Evolutionary conservation across 2,888 invertebrate species (phyloP).

Genomic region (Apeira syringaria): DNA sequence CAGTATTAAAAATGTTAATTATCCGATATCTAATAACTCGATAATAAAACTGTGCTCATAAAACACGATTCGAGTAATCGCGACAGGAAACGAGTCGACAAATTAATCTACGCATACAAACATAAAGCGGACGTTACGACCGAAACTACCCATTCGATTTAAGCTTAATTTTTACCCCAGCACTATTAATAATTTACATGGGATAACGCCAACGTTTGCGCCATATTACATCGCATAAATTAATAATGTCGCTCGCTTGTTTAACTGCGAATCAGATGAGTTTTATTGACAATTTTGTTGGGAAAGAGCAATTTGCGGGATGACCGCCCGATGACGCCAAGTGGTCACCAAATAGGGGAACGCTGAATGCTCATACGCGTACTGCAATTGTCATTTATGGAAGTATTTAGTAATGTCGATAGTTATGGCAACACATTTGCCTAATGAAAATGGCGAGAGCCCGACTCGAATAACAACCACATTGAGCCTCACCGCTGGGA

Average conservation of each 20-base stretch:
- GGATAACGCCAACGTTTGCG: constrained; percentile 79
- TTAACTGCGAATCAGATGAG: constrained; percentile 84
- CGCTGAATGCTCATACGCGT: constrained; percentile 40
- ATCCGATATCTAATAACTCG: constrained; percentile 30
- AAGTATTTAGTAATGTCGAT: constrained; percentile 56
- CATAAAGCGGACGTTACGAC: constrained; percentile 76
- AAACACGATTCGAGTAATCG: constrained; percentile 53
- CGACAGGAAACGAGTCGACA: constrained; percentile 61
- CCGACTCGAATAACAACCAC: constrained; percentile 30
- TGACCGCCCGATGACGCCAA: constrained; percentile 74
- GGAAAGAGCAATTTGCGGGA: constrained; percentile 83
- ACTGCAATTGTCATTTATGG: constrained; percentile 59
- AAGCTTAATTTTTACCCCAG: constrained; percentile 83
- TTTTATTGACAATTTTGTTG: constrained; percentile 84
- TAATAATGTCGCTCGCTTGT: constrained; percentile 82
- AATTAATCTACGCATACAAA: constrained; percentile 75
- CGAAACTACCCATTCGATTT: constrained; percentile 81
- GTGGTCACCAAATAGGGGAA: constrained; percentile 77
- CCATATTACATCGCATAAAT: constrained; percentile 83
- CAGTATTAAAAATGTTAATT: constrained; percentile 28
- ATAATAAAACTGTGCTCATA: constrained; percentile 38
- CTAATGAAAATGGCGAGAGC: constrained; percentile 31
- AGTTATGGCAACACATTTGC: constrained; percentile 42
- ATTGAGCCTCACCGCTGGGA: constrained; percentile 3
- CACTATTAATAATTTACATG: constrained; percentile 83